Percentiles rank a stretch among this genome's conserved stretches.
Conservation (phyloP, 2,797 vertebrate species). For the Molossus molossus region DNA sequence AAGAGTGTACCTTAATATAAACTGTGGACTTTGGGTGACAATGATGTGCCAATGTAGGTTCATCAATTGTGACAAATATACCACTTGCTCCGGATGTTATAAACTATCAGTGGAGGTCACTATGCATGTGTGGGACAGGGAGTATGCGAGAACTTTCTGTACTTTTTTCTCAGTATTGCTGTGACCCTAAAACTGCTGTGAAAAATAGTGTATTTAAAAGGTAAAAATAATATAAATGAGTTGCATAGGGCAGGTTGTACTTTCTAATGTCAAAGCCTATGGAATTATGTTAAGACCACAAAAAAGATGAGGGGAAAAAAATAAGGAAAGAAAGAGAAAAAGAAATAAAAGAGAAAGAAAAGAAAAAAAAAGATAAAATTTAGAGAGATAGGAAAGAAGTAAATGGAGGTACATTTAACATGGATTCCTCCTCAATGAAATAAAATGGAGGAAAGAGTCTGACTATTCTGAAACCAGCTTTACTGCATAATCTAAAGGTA, state of each 20-base stretch:
- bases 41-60: not conserved
- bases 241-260: not conserved
- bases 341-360: too few relatives aligned
- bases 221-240: constrained; percentile 42
- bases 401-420: too few relatives aligned
- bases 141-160: not conserved
- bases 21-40: too few relatives aligned
- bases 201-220: not conserved
- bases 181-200: too few relatives aligned
- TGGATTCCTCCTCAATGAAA: too few relatives aligned
- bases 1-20: not conserved
- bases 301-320: not conserved
- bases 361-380: too few relatives aligned
- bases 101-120: not conserved
- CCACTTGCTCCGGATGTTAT: not conserved
- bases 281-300: not conserved
- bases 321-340: too few relatives aligned
- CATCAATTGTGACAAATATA: not conserved
- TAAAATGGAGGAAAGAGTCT: too few relatives aligned
- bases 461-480: too few relatives aligned
- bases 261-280: not conserved
- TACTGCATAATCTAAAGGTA: too few relatives aligned
- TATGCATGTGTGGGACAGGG: not conserved
- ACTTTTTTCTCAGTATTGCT: too few relatives aligned
- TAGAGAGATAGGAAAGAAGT: too few relatives aligned